These are phyloP conservation scores for Dolichomitus sp. DNA, from an alignment of 2,888 invertebrate species.

Conservation along the genomic window DNA sequence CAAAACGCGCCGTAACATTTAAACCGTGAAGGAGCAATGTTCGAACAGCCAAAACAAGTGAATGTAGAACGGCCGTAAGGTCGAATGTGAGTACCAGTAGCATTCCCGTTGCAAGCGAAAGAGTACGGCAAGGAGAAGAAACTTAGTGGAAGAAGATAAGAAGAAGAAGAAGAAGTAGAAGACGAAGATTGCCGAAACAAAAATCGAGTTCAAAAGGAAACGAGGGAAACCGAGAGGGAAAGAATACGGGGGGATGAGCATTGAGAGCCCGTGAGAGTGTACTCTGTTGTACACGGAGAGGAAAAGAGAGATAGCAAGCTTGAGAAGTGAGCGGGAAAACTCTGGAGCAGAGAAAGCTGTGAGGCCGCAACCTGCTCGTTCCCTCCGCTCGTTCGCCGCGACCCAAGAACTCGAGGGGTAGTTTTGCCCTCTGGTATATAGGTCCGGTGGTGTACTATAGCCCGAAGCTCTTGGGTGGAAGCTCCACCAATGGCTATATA, in stretches of 20 bases:
- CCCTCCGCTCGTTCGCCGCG: constrained; percentile 32
- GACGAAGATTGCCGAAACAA: constrained; percentile 40
- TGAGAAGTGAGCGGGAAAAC: constrained; percentile 24
- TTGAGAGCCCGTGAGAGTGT: constrained; percentile 18
- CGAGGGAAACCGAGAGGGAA: constrained; percentile 16
- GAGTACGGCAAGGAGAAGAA: not conserved
- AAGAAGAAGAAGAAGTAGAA: not conserved
- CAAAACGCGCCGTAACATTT: constrained; percentile 35
- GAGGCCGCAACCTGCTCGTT: constrained; percentile 49
- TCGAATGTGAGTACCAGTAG: constrained; percentile 24
- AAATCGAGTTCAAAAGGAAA: constrained; percentile 30
- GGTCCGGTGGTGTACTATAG: constrained; percentile 44
- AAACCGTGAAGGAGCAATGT: constrained; percentile 16
- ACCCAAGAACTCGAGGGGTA: constrained; percentile 49
- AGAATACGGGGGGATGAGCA: constrained; percentile 10
- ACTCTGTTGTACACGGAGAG: constrained; percentile 6
- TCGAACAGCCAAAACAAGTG: constrained; percentile 35
- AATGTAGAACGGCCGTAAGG: constrained; percentile 37
- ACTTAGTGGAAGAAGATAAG: constrained; percentile 29
- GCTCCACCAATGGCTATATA: constrained; percentile 19
- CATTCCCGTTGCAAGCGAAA: constrained; percentile 18
- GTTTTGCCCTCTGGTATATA: constrained; percentile 41
- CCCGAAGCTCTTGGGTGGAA: constrained; percentile 40
- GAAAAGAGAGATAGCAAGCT: not conserved
- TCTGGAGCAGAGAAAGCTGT: constrained; percentile 14